Evolutionary conservation across 2,113 vertebrate species (phyloP).

Genomic region (Polypterus senegalus): DNA sequence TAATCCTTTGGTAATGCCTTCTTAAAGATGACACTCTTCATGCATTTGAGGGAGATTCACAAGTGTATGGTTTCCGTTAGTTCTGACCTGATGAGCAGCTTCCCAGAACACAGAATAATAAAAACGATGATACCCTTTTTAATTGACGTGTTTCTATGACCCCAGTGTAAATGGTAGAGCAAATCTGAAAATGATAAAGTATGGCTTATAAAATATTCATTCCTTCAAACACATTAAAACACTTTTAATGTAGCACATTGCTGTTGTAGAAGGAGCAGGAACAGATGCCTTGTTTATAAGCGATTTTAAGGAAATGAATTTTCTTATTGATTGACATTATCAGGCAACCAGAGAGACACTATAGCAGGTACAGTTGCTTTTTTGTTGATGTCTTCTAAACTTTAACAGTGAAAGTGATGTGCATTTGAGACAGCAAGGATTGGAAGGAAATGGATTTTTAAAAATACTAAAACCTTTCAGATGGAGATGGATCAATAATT

Average conservation of each 20-base stretch:
- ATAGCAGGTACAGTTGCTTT: conserved; percentile 47
- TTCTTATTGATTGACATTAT: conserved; percentile 57
- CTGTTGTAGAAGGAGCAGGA: conserved; percentile 26
- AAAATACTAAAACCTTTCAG: conserved; percentile 45
- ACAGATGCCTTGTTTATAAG: conserved; percentile 37
- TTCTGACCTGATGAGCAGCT: conserved; percentile 2
- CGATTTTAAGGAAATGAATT: conserved; percentile 41
- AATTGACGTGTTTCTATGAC: conserved; percentile 6
- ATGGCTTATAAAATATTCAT: conserved; percentile 20
- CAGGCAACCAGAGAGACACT: conserved; percentile 46
- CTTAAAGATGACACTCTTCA: background rate
- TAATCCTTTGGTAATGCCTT: background rate
- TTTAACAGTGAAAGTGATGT: conserved; percentile 47
- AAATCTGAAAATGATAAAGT: conserved; percentile 18
- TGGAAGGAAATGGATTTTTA: conserved; percentile 46
- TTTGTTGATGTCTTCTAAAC: conserved; percentile 46
- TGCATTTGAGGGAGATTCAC: background rate
- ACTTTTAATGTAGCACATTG: conserved; percentile 16
- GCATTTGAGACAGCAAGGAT: conserved; percentile 37
- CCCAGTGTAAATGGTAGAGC: conserved; percentile 15
- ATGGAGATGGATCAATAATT: conserved; percentile 60
- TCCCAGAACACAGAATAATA: conserved; percentile 9
- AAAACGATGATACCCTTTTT: background rate
- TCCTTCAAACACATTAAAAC: conserved; percentile 15
- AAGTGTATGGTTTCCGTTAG: background rate